Evolutionary conservation across 1,140 invertebrate genomes (phyloP).

Genomic region (Physella acuta): DNA sequence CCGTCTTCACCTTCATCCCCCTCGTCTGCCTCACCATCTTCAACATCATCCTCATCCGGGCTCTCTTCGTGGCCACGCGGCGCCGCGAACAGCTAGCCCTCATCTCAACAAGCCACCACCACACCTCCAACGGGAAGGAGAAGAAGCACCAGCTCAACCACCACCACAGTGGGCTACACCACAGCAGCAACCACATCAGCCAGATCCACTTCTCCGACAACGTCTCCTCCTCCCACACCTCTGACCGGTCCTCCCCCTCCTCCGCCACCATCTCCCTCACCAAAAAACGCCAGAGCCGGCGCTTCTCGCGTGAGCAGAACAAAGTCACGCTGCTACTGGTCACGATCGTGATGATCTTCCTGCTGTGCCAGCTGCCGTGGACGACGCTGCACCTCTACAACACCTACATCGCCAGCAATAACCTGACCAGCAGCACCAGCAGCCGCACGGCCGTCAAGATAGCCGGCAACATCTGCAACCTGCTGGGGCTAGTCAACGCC

Average conservation of each 20-base stretch:
- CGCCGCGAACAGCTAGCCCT: conserved; percentile 64
- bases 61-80: conserved; percentile 66
- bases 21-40: conserved; percentile 70
- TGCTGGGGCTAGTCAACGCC: conserved; percentile 73
- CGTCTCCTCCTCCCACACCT: background rate
- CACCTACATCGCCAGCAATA: conserved; percentile 27
- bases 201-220: background rate
- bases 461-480: conserved; percentile 74
- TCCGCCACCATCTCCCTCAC: background rate
- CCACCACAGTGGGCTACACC: background rate
- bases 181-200: background rate
- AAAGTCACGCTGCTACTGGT: conserved; percentile 74
- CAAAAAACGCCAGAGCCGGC: conserved; percentile 2
- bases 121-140: background rate
- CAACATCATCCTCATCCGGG: conserved; percentile 71
- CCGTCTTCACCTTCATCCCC: conserved; percentile 70
- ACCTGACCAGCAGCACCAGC: conserved; percentile 27
- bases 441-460: conserved; percentile 58
- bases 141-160: background rate
- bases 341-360: conserved; percentile 72
- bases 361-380: conserved; percentile 72
- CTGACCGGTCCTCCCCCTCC: conserved; percentile 6
- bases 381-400: conserved; percentile 55
- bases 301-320: conserved; percentile 32
- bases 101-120: background rate